Conservation (phyloP, 2,113 vertebrate genomes). For the Geococcyx californianus region DNA sequence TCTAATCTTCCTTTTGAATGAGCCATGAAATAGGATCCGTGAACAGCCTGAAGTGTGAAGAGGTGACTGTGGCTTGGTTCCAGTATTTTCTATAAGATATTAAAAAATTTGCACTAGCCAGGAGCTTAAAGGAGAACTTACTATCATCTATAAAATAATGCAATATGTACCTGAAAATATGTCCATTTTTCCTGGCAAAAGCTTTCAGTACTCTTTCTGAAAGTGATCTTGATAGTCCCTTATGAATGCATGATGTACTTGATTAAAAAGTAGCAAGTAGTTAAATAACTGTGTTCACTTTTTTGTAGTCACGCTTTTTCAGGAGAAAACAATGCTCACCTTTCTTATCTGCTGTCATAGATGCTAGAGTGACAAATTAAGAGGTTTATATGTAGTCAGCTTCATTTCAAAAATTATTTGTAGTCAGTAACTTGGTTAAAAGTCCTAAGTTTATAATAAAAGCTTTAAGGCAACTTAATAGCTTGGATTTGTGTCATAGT, state of each 20-base stretch:
- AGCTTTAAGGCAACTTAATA: not conserved
- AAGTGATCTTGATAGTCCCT: not conserved
- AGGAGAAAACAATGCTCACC: not conserved
- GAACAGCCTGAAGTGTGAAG: constrained; percentile 49
- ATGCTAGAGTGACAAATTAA: not conserved
- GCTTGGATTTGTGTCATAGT: not conserved
- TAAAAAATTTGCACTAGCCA: not conserved
- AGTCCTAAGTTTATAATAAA: not conserved
- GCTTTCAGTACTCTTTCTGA: not conserved
- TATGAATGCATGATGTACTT: not conserved
- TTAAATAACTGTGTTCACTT: not conserved
- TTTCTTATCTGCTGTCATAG: not conserved
- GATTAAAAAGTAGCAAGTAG: not conserved
- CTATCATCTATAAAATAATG: not conserved
- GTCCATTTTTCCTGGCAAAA: not conserved
- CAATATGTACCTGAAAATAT: not conserved
- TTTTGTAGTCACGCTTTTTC: not conserved
- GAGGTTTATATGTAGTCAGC: not conserved
- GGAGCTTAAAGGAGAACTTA: not conserved
- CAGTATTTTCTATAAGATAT: not conserved
- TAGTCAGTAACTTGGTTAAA: not conserved
- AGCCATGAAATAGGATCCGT: constrained; percentile 68
- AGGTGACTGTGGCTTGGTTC: not conserved
- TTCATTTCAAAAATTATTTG: not conserved
- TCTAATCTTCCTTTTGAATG: constrained; percentile 68